Evolutionary conservation across 2,888 invertebrate species (phyloP).

Genomic region (Caenorhabditis sp.): DNA sequence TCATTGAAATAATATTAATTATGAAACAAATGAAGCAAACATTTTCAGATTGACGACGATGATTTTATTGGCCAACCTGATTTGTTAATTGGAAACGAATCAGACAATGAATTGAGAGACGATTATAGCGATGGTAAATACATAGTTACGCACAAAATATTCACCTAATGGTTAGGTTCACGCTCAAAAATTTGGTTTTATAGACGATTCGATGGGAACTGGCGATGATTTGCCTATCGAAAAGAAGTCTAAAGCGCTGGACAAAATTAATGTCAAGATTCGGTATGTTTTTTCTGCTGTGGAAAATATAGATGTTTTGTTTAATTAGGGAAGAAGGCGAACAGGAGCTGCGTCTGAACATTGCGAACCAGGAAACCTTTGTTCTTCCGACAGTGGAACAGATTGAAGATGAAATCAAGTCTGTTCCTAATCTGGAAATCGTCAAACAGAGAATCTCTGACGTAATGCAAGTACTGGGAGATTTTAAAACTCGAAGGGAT

Average conservation of each 20-base stretch:
- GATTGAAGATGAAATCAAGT: constrained; percentile 71
- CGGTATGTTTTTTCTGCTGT: background rate
- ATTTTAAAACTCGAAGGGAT: constrained; percentile 73
- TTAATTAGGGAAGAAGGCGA: constrained; percentile 64
- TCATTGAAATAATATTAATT: too few species aligned
- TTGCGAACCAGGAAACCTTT: constrained; percentile 65
- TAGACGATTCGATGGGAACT: constrained; percentile 37
- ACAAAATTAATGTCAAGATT: constrained; percentile 51
- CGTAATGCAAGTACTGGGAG: constrained; percentile 74
- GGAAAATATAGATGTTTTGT: constrained; percentile 29
- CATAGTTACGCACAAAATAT: background rate
- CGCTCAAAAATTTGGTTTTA: background rate
- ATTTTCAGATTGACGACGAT: constrained; percentile 33
- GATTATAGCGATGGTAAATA: constrained; percentile 47
- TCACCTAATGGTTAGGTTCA: too few species aligned
- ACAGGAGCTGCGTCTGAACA: constrained; percentile 75
- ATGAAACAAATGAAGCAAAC: too few species aligned
- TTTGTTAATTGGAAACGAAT: constrained; percentile 21
- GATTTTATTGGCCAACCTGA: constrained; percentile 37
- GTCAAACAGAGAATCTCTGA: constrained; percentile 76
- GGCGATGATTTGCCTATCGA: constrained; percentile 68
- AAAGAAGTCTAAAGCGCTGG: constrained; percentile 63
- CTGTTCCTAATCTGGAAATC: constrained; percentile 68
- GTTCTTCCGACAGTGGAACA: constrained; percentile 73
- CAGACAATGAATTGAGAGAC: constrained; percentile 38